Conservation (phyloP, 2,113 vertebrate species). For the Lonchura striata region DNA sequence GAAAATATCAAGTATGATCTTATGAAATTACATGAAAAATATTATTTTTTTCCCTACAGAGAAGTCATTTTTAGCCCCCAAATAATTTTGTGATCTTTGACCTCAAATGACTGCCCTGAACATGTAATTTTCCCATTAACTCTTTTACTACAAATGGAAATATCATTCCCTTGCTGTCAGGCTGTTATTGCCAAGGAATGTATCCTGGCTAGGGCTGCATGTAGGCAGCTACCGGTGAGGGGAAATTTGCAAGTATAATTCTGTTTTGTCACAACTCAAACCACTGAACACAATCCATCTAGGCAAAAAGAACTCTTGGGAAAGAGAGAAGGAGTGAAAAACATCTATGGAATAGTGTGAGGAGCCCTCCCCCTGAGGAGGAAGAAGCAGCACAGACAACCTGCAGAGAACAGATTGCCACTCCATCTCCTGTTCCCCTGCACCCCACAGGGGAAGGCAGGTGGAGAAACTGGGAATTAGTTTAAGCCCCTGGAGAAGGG, state of each 20-base stretch:
- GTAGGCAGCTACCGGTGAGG: not conserved
- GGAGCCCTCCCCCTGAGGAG: not conserved
- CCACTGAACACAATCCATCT: not conserved
- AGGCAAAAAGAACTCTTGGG: not conserved
- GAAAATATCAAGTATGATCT: not conserved
- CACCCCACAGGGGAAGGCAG: accelerated
- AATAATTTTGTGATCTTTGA: not conserved
- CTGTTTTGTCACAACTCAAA: not conserved
- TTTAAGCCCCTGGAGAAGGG: not conserved
- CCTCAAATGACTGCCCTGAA: not conserved
- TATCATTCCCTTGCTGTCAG: not conserved
- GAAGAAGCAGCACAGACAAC: not conserved
- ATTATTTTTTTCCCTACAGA: not conserved
- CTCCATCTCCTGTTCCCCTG: not conserved
- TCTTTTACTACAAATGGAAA: slow-evolving; percentile 23
- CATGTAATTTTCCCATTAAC: not conserved
- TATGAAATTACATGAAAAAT: not conserved
- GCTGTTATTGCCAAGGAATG: slow-evolving; percentile 4
- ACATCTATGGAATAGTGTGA: not conserved
- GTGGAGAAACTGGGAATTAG: not conserved
- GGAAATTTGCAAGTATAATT: slow-evolving; percentile 31
- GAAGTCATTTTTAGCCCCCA: not conserved
- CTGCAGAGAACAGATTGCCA: not conserved
- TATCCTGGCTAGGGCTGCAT: not conserved
- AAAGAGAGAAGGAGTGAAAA: not conserved